Conservation (phyloP, 64 coral and sea anemone genomes). For the Montipora cactus region DNA sequence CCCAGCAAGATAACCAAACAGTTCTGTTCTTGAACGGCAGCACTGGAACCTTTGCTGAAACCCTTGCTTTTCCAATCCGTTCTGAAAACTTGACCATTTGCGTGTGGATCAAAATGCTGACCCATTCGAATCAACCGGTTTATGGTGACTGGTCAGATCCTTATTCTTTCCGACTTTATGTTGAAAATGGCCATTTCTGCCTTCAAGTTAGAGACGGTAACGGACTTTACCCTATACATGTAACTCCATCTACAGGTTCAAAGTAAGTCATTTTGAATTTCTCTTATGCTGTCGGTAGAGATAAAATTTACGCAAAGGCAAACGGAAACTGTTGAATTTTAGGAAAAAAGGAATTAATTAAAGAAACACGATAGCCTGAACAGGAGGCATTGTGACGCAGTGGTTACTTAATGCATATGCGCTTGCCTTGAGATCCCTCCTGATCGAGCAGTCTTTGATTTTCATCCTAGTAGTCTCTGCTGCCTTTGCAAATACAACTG, state of each 20-base stretch:
- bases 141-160: constrained; percentile 2
- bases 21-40: constrained; percentile 1
- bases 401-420: too few relatives aligned
- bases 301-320: neutral
- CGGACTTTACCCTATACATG: neutral
- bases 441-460: too few relatives aligned
- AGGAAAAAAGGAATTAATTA: too few relatives aligned
- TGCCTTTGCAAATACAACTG: too few relatives aligned
- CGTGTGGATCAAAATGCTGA: neutral
- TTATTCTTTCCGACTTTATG: neutral
- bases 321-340: too few relatives aligned
- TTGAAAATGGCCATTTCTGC: neutral
- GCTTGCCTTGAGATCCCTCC: too few relatives aligned
- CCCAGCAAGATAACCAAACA: neutral
- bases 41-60: neutral
- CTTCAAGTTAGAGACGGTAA: neutral
- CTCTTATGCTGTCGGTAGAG: neutral
- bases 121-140: neutral
- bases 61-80: neutral
- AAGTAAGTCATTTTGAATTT: neutral
- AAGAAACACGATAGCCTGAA: too few relatives aligned
- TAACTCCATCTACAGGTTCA: neutral
- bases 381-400: too few relatives aligned
- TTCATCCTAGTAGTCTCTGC: too few relatives aligned
- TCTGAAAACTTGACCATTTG: neutral